Percentiles rank a stretch among this genome's conserved stretches.
These are phyloP conservation scores for Danionella dracula DNA, from an alignment of 2,797 vertebrate genomes.

Conservation along the genomic window DNA sequence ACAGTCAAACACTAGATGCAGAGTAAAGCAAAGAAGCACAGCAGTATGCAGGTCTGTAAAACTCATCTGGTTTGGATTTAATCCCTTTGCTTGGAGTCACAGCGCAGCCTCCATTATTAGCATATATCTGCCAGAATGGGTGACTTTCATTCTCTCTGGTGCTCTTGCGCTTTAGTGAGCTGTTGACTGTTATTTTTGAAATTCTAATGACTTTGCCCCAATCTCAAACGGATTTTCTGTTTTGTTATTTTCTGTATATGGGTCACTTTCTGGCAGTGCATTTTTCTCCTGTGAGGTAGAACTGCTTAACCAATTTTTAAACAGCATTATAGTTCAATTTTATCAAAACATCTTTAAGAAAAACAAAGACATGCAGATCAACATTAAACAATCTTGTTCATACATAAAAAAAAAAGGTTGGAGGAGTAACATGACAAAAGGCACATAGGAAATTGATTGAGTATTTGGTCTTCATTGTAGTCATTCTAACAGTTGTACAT, in stretches of 20 bases:
- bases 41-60: slow-evolving; percentile 41
- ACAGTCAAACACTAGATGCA: background rate
- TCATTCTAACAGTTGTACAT: too few relatives aligned
- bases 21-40: background rate
- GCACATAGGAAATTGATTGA: too few relatives aligned
- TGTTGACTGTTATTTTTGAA: slow-evolving; percentile 54
- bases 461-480: too few relatives aligned
- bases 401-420: too few relatives aligned
- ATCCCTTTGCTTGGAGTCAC: slow-evolving; percentile 52
- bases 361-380: too few relatives aligned
- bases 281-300: slow-evolving; percentile 14
- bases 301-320: background rate
- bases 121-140: slow-evolving; percentile 41
- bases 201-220: slow-evolving; percentile 54
- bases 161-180: slow-evolving; percentile 39
- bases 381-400: too few relatives aligned
- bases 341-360: background rate
- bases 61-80: slow-evolving; percentile 52
- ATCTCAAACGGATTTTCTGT: slow-evolving; percentile 54
- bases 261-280: slow-evolving; percentile 47
- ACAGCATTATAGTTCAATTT: background rate
- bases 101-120: slow-evolving; percentile 51
- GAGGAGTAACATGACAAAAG: too few relatives aligned
- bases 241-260: slow-evolving; percentile 55
- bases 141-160: slow-evolving; percentile 50